Percentiles rank a stretch among this genome's conserved stretches.
These are phyloP conservation scores for Saimiri boliviensis DNA, from an alignment of 2,113 vertebrate genomes.

Conservation along the genomic window DNA sequence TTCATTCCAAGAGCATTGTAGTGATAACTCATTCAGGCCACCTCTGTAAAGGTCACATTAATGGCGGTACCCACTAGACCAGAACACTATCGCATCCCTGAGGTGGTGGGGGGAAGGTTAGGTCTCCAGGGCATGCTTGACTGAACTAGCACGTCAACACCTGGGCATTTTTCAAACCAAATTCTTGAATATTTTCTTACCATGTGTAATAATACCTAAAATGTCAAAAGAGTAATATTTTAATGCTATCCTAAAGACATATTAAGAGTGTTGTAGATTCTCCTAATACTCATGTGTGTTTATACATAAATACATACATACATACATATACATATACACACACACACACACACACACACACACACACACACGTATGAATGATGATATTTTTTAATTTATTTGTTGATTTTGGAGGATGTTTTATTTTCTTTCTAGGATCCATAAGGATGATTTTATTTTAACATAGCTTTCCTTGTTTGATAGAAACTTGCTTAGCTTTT, in stretches of 20 bases:
- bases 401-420: background rate
- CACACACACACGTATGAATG: background rate
- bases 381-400: background rate
- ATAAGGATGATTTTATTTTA: background rate
- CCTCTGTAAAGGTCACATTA: slow-evolving; percentile 46
- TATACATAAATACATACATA: too few species aligned
- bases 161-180: slow-evolving; percentile 30
- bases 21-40: slow-evolving; percentile 48
- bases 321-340: background rate
- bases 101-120: accelerated
- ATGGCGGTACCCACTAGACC: slow-evolving; percentile 17
- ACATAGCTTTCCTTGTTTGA: background rate
- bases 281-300: background rate
- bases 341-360: too few species aligned
- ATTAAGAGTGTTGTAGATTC: background rate
- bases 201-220: background rate
- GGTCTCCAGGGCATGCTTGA: background rate
- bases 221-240: slow-evolving; percentile 32
- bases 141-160: slow-evolving; percentile 14
- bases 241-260: background rate
- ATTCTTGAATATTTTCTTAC: slow-evolving; percentile 41
- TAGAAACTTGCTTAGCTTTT: background rate
- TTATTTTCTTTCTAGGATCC: background rate
- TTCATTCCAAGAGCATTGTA: slow-evolving; percentile 34
- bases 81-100: slow-evolving; percentile 23